A percentile compares a stretch with the other conserved stretches of the same genome.
phyloP scores from a whole-genome alignment of 2,888 invertebrate species.

The Machimus atricapillus region DNA sequence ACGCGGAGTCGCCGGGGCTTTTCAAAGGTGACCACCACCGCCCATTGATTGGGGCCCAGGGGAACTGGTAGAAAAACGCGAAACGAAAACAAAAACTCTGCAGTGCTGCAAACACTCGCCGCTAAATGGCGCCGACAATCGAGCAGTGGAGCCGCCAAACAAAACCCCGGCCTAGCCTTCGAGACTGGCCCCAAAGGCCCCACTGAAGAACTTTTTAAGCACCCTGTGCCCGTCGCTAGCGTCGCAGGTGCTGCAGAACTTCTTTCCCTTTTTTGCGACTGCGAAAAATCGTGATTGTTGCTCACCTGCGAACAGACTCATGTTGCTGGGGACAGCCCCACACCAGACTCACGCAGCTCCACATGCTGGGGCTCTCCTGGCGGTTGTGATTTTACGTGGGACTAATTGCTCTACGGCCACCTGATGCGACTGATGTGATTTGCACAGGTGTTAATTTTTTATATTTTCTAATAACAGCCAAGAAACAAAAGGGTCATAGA shows the following conservation, averaged over 20 bases:
- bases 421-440: background rate
- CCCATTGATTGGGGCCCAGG: background rate
- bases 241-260: background rate
- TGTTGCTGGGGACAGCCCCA: background rate
- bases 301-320: background rate
- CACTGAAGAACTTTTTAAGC: background rate
- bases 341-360: background rate
- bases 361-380: background rate
- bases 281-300: background rate
- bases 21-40: background rate
- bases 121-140: background rate
- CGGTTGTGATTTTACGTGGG: background rate
- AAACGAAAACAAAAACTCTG: background rate
- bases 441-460: background rate
- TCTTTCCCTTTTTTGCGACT: background rate
- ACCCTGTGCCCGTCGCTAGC: background rate
- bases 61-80: background rate
- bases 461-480: background rate
- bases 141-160: background rate
- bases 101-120: background rate
- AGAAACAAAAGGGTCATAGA: background rate
- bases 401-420: background rate
- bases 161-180: background rate
- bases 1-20: background rate
- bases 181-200: background rate